A percentile compares a stretch with the other conserved stretches of the same genome.
phyloP scores from a whole-genome alignment of 2,113 vertebrate species.

The Columba janthina region DNA sequence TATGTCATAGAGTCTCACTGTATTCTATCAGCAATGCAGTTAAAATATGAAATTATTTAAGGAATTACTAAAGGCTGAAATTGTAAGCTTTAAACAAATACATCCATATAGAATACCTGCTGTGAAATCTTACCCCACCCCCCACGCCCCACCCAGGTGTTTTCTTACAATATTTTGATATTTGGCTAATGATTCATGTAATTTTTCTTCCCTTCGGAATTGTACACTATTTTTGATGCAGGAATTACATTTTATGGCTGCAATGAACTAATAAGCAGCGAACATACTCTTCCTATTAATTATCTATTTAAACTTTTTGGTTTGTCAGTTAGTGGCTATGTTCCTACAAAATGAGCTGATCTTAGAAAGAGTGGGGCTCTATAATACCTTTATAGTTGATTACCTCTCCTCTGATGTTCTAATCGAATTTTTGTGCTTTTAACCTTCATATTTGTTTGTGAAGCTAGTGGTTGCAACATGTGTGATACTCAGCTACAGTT shows the following conservation, averaged over 20 bases:
- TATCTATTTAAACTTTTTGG: not conserved
- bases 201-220: rapidly evolving
- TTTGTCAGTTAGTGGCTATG: not conserved
- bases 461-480: not conserved
- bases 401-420: not conserved
- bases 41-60: not conserved
- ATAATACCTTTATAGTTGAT: not conserved
- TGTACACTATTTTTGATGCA: not conserved
- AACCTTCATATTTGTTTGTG: not conserved
- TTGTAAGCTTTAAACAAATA: not conserved
- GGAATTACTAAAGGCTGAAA: not conserved
- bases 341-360: not conserved
- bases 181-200: not conserved
- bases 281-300: not conserved
- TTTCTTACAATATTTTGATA: not conserved
- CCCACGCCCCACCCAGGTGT: not conserved
- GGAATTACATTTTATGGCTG: not conserved
- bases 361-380: not conserved
- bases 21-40: not conserved
- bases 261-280: not conserved
- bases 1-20: not conserved
- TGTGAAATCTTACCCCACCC: not conserved
- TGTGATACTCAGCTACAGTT: not conserved
- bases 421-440: not conserved
- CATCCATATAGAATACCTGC: not conserved